Evolutionary conservation across 2,888 invertebrate genomes (phyloP).

Genomic region (Sthenelais limicola): DNA sequence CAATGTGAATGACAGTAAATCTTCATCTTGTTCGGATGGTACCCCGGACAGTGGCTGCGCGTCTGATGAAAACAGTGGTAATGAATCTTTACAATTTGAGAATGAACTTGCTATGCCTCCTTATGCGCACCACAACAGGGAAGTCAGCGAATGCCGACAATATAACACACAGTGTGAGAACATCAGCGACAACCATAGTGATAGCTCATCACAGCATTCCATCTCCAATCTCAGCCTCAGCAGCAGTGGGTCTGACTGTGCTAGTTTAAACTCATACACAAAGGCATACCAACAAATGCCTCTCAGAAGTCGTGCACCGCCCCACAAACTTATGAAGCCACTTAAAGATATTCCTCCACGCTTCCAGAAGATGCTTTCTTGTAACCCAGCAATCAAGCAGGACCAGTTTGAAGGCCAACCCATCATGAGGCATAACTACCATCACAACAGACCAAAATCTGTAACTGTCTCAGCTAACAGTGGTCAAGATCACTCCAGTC

Average conservation of each 20-base stretch:
- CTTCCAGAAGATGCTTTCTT: slow-evolving; percentile 43
- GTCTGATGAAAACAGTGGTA: slow-evolving; percentile 39
- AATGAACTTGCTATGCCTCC: neutral
- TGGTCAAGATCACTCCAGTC: neutral
- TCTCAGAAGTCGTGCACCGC: neutral
- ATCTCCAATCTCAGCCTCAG: slow-evolving; percentile 19
- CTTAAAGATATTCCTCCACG: slow-evolving; percentile 43
- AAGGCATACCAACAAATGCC: neutral
- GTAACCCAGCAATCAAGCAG: slow-evolving; percentile 20
- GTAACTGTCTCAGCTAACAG: slow-evolving; percentile 28
- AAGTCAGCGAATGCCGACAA: neutral
- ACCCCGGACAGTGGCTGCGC: slow-evolving; percentile 38
- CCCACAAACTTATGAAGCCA: slow-evolving; percentile 26
- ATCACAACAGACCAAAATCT: slow-evolving; percentile 10
- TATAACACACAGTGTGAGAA: neutral
- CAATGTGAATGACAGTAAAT: neutral
- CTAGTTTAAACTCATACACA: neutral
- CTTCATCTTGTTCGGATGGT: neutral
- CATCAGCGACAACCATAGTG: slow-evolving; percentile 35
- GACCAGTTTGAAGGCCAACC: slow-evolving; percentile 41
- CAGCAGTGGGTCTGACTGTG: slow-evolving; percentile 11
- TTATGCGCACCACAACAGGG: neutral
- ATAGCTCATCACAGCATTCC: slow-evolving; percentile 43
- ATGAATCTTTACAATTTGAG: neutral
- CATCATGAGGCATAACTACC: slow-evolving; percentile 25